Percentiles rank a stretch among this genome's conserved stretches.
These are phyloP conservation scores for Okapia johnstoni DNA, from an alignment of 2,113 vertebrate species.

Conservation along the genomic window DNA sequence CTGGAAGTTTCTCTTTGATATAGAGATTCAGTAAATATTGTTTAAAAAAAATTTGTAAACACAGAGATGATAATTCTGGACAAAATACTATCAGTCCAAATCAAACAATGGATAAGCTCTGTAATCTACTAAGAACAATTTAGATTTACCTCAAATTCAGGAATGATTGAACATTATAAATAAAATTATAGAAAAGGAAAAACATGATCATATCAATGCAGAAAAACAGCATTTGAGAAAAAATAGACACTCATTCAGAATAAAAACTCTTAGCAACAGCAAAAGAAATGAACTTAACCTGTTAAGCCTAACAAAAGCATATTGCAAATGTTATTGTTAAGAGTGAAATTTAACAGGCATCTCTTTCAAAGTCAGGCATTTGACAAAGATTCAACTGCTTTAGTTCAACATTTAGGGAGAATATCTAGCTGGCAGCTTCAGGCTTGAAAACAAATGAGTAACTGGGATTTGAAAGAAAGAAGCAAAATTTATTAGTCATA, in stretches of 20 bases:
- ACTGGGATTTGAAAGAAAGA: not conserved
- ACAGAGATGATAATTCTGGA: not conserved
- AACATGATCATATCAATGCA: not conserved
- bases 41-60: not conserved
- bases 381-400: not conserved
- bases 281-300: not conserved
- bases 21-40: not conserved
- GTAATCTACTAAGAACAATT: not conserved
- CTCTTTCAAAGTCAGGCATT: not conserved
- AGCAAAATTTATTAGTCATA: not conserved
- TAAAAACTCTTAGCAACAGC: not conserved
- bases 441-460: not conserved
- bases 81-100: not conserved
- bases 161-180: not conserved
- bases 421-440: not conserved
- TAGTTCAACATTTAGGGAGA: not conserved
- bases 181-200: not conserved
- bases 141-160: not conserved
- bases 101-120: not conserved
- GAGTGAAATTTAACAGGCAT: not conserved
- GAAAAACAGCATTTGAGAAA: not conserved
- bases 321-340: not conserved
- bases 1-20: not conserved
- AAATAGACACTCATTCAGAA: not conserved
- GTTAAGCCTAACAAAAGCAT: not conserved